phyloP scores from a whole-genome alignment of 2,113 vertebrate genomes.

The Aspidoscelis tigris region DNA sequence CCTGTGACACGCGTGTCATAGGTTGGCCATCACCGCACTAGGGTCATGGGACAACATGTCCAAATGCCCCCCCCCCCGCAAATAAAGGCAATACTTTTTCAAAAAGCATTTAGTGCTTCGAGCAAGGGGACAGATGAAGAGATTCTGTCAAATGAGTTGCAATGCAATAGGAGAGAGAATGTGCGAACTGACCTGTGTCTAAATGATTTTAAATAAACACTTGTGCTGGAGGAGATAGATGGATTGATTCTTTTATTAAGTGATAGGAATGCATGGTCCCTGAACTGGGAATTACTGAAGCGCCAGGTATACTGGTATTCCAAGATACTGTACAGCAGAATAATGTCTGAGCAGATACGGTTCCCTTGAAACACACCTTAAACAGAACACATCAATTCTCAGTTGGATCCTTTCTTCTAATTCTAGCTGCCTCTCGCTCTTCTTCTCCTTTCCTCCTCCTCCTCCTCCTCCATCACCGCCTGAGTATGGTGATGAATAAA shows the following conservation, averaged over 20 bases:
- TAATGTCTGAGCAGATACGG: neutral
- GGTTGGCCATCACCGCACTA: too few relatives aligned
- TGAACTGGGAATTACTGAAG: neutral
- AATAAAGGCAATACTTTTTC: neutral
- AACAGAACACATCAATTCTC: too few relatives aligned
- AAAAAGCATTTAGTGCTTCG: neutral
- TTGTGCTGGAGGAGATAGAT: neutral
- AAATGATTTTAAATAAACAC: constrained; percentile 14
- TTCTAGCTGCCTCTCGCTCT: too few relatives aligned
- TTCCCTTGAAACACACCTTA: too few relatives aligned
- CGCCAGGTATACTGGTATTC: neutral
- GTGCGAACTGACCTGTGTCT: constrained; percentile 8
- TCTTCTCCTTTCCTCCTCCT: too few relatives aligned
- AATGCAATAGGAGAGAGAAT: neutral
- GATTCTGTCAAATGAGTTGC: neutral
- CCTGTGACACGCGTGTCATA: too few relatives aligned
- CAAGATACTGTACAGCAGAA: neutral
- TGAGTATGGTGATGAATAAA: too few relatives aligned
- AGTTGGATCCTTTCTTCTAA: too few relatives aligned
- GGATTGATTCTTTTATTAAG: neutral
- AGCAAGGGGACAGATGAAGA: neutral
- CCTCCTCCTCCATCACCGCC: too few relatives aligned
- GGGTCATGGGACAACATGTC: neutral
- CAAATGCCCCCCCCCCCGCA: neutral
- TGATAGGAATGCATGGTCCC: neutral